Conservation (phyloP, 2,888 invertebrate species). For the Thalpophila matura region DNA sequence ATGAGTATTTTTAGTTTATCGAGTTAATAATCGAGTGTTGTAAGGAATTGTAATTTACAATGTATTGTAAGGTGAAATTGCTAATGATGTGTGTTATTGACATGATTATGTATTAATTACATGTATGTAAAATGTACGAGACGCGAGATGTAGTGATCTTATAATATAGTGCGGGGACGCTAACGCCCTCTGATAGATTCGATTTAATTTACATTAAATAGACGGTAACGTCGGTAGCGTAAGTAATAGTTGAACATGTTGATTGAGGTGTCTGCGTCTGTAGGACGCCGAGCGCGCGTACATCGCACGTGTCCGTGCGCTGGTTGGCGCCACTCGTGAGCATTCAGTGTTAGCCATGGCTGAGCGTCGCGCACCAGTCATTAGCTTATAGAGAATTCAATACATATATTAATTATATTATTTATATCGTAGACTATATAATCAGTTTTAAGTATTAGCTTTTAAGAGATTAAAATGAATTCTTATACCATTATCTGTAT, state of each 20-base stretch:
- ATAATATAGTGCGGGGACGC: slow-evolving; percentile 46
- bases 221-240: slow-evolving; percentile 30
- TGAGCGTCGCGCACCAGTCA: slow-evolving; percentile 87
- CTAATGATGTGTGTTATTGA: slow-evolving; percentile 64
- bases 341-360: slow-evolving; percentile 75
- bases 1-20: slow-evolving; percentile 80
- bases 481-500: slow-evolving; percentile 88
- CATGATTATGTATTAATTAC: slow-evolving; percentile 68
- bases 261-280: slow-evolving; percentile 19
- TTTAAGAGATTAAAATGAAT: slow-evolving; percentile 82
- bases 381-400: slow-evolving; percentile 80
- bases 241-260: slow-evolving; percentile 36
- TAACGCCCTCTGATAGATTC: slow-evolving; percentile 44
- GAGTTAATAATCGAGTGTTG: slow-evolving; percentile 80
- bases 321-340: slow-evolving; percentile 13
- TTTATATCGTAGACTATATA: slow-evolving; percentile 82
- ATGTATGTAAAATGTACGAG: slow-evolving; percentile 61
- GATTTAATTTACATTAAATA: slow-evolving; percentile 30
- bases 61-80: slow-evolving; percentile 67
- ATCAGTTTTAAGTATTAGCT: slow-evolving; percentile 79
- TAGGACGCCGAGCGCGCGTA: background rate
- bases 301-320: slow-evolving; percentile 5
- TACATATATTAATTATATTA: slow-evolving; percentile 86
- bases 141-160: slow-evolving; percentile 60
- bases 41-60: slow-evolving; percentile 81